Evolutionary conservation across 2,797 vertebrate genomes (phyloP).

Genomic region (Notolabrus celidotus): DNA sequence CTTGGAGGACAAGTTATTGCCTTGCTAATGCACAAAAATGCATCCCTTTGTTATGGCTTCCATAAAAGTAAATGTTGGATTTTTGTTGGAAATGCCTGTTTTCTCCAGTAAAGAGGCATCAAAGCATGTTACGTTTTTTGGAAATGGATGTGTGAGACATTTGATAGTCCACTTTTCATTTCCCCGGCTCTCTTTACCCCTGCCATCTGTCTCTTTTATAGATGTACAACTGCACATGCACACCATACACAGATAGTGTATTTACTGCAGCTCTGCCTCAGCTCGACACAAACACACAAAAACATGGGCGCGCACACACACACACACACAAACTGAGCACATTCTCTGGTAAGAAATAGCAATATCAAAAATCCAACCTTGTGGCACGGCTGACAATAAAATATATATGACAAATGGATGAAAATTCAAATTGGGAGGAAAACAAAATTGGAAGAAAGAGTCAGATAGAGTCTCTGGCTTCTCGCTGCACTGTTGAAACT

Average conservation of each 20-base stretch:
- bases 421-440: slow-evolving; percentile 27
- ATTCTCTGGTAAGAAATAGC: slow-evolving; percentile 3
- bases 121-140: slow-evolving; percentile 45
- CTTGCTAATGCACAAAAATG: slow-evolving; percentile 44
- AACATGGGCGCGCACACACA: slow-evolving; percentile 2
- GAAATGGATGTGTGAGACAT: slow-evolving; percentile 55
- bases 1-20: slow-evolving; percentile 40
- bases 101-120: slow-evolving; percentile 36
- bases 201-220: slow-evolving; percentile 64
- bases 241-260: slow-evolving; percentile 2
- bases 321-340: not conserved
- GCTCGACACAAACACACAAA: slow-evolving; percentile 19
- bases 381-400: slow-evolving; percentile 13
- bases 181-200: slow-evolving; percentile 45
- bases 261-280: slow-evolving; percentile 22
- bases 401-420: slow-evolving; percentile 25
- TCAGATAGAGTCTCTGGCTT: slow-evolving; percentile 17
- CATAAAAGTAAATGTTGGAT: slow-evolving; percentile 54
- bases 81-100: slow-evolving; percentile 36
- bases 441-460: slow-evolving; percentile 16
- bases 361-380: slow-evolving; percentile 29
- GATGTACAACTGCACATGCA: slow-evolving; percentile 17
- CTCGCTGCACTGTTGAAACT: slow-evolving; percentile 8
- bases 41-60: slow-evolving; percentile 42
- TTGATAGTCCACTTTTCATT: slow-evolving; percentile 62